Evolutionary conservation across 2,888 invertebrate species (phyloP), one percentile per base, ranked within the genome.

Genomic region (Apotomis betuletana): DNA sequence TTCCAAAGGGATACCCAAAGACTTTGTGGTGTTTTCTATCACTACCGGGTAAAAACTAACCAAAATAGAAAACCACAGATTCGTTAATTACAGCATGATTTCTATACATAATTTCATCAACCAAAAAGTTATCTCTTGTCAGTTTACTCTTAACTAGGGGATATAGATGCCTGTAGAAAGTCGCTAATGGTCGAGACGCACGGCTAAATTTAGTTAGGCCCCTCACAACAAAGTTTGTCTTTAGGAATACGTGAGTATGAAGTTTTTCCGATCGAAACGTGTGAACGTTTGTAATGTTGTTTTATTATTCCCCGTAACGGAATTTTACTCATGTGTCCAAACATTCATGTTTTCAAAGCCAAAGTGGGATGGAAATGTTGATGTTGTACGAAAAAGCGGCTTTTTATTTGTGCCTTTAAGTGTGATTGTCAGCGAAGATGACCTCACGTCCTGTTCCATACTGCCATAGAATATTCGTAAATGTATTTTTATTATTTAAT

Each of bases 161-260:
- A 52, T 61, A 60, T 51, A 46, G 54, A 60, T 64, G 60, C 63
- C 60, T 69, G 51, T 65, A 73, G 60, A 67, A 75, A 75, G 75
- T 75, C 74, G 69, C 74, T 75, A 75, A 75, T 74, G 74, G 70
- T 57, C 62, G 73, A 54, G 67, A 73, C 74, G 75, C 75, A 69
- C 63, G 76, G 74, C 71, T 75, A 76, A 76, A 76, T 76, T 75
- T 75, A 75, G 74, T 75, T 76, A 75, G 74, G 65, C 27, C 74
- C 73, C 68, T 67, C 63, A 57, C 69, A 62, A 63, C 63, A 62
- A 76, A 75, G 73, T 75, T 75, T 69, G 70, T 27, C 67, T 59
- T 63, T 57, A 67, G 65, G 70, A 67, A 71, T 75, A 75, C 76
- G 76, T 76, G 76, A 75, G 76, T 74, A 60, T 69, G 69, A 75